Evolutionary conservation across 2,113 vertebrate species (phyloP).

Genomic region (Sturnus vulgaris): DNA sequence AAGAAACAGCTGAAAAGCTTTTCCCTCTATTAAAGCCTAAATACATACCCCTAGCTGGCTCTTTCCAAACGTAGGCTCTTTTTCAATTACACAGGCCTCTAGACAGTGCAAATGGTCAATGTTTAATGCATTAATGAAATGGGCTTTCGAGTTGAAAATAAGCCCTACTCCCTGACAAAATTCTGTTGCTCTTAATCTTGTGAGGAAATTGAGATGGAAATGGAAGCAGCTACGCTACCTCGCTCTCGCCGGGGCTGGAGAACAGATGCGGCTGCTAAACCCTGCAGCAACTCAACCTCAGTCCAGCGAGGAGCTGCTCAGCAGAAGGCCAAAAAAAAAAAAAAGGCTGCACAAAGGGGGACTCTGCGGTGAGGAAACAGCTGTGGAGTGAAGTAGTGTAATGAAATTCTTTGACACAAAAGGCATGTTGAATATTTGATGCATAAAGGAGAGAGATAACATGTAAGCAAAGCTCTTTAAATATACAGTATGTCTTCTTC

Average conservation of each 20-base stretch:
- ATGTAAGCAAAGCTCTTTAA: slow-evolving; percentile 38
- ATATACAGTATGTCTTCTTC: slow-evolving; percentile 36
- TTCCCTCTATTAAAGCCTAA: not conserved
- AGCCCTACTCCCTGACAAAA: slow-evolving; percentile 45
- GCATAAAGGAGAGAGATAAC: not conserved
- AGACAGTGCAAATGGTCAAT: slow-evolving; percentile 57
- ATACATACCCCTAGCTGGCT: not conserved
- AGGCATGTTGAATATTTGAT: slow-evolving; percentile 26
- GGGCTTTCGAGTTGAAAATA: not conserved
- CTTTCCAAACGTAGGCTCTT: not conserved
- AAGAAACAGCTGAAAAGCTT: not conserved
- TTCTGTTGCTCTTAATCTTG: slow-evolving; percentile 50
- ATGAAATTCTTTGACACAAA: slow-evolving; percentile 43
- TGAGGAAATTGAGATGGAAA: slow-evolving; percentile 43
- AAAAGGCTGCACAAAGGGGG: slow-evolving; percentile 9
- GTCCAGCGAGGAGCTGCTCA: slow-evolving; percentile 2
- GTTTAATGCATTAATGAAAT: slow-evolving; percentile 42
- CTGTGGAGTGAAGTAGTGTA: slow-evolving; percentile 33
- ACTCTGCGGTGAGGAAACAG: not conserved
- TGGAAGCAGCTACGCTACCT: slow-evolving; percentile 1
- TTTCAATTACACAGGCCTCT: slow-evolving; percentile 31
- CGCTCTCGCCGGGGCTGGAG: not conserved
- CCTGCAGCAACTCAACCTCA: slow-evolving; percentile 34
- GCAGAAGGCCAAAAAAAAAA: slow-evolving; percentile 15
- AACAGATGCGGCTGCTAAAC: not conserved